Evolutionary conservation across 2,113 vertebrate genomes (phyloP).

Genomic region (Macquaria australasica): DNA sequence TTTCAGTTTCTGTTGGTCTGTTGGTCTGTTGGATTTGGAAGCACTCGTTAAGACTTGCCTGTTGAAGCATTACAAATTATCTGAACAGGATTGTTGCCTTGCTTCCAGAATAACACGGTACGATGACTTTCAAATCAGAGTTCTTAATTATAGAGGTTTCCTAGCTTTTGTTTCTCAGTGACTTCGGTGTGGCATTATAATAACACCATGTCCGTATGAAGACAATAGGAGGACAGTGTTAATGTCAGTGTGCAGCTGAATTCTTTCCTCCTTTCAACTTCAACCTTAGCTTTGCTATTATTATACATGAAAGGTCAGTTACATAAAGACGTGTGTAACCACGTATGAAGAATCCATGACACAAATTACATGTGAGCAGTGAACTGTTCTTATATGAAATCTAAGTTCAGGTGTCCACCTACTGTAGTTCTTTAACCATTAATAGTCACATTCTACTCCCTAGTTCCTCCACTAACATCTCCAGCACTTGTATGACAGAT

Average conservation of each 20-base stretch:
- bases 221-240: conserved; percentile 50
- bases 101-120: neutral
- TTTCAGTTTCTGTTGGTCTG: neutral
- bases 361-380: conserved; percentile 35
- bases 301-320: conserved; percentile 35
- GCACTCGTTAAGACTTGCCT: neutral
- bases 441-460: conserved; percentile 5
- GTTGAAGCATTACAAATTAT: neutral
- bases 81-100: neutral
- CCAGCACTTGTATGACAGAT: neutral
- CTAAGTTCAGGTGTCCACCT: neutral
- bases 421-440: neutral
- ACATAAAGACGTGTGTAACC: conserved; percentile 12
- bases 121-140: conserved; percentile 22
- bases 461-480: neutral
- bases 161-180: conserved; percentile 40
- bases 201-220: conserved; percentile 47
- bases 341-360: conserved; percentile 14
- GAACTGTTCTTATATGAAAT: conserved; percentile 24
- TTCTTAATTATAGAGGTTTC: conserved; percentile 65
- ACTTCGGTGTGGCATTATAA: conserved; percentile 44
- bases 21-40: too few relatives aligned
- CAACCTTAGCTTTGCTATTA: conserved; percentile 33
- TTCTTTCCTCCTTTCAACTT: conserved; percentile 40
- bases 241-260: conserved; percentile 22